Conservation (phyloP, 2,888 invertebrate species). For the Eustalomyia histrio region DNA sequence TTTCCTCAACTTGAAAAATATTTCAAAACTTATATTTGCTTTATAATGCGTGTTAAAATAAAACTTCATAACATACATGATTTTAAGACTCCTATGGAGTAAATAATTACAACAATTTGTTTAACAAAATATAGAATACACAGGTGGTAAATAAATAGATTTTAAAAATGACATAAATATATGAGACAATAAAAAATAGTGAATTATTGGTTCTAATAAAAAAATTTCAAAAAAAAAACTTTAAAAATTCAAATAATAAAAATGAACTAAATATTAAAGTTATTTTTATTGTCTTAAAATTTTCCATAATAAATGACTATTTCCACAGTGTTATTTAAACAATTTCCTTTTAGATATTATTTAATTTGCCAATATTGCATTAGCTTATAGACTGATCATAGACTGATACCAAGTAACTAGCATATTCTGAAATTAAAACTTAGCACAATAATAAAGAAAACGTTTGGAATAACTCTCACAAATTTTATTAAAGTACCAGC, state of each 20-base stretch:
- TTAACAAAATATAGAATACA: neutral
- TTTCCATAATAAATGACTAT: too few relatives aligned
- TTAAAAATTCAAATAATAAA: too few relatives aligned
- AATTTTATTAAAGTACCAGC: too few relatives aligned
- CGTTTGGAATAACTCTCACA: too few relatives aligned
- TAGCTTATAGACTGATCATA: neutral
- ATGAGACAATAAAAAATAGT: too few relatives aligned
- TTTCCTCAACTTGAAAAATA: neutral
- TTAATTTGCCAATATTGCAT: neutral
- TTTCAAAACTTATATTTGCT: neutral
- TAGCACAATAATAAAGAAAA: too few relatives aligned
- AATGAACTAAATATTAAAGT: too few relatives aligned
- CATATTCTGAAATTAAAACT: too few relatives aligned
- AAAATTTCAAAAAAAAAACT: too few relatives aligned
- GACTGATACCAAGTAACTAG: too few relatives aligned
- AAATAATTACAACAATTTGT: neutral
- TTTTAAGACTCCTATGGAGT: neutral
- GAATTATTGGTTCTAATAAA: too few relatives aligned
- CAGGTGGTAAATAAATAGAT: neutral
- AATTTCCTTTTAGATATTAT: neutral
- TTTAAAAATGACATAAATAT: neutral
- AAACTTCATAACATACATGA: neutral
- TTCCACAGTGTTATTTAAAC: neutral
- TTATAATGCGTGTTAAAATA: neutral
- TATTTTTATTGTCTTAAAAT: too few relatives aligned